These are phyloP conservation scores for Drosophila subobscura DNA, from an alignment of 1,140 invertebrate species.

Conservation along the genomic window DNA sequence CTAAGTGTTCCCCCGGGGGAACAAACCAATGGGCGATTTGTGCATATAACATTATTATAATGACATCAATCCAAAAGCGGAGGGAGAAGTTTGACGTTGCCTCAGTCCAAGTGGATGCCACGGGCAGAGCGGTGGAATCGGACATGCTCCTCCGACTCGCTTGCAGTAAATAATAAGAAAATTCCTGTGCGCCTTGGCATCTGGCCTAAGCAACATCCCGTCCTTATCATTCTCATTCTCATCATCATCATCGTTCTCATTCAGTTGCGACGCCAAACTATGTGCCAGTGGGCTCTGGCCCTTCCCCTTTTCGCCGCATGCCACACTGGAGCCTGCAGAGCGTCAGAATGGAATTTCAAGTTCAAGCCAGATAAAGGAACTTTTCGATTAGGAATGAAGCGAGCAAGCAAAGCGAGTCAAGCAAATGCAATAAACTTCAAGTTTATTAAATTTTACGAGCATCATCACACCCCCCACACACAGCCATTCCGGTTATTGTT, in stretches of 20 bases:
- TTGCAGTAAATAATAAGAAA: conserved; percentile 77
- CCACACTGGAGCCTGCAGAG: conserved; percentile 3
- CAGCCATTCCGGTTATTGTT: conserved; percentile 17
- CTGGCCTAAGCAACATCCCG: conserved; percentile 9
- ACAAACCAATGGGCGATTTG: conserved; percentile 63
- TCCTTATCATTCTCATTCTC: conserved; percentile 26
- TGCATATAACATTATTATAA: conserved; percentile 68
- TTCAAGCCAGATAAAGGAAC: conserved; percentile 37
- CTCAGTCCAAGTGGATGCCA: conserved; percentile 12
- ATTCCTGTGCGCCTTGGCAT: conserved; percentile 75
- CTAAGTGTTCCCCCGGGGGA: conserved; percentile 23
- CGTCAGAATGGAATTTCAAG: conserved; percentile 66
- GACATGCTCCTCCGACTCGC: conserved; percentile 31
- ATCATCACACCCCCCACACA: conserved; percentile 27
- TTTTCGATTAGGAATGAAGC: conserved; percentile 43
- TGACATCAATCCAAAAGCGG: conserved; percentile 46
- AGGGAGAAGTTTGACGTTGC: conserved; percentile 11
- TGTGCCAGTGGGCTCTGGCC: conserved; percentile 24
- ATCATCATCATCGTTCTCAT: conserved; percentile 18
- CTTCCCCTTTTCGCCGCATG: neutral
- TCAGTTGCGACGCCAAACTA: conserved; percentile 49
- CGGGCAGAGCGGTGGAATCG: conserved; percentile 11
- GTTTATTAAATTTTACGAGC: conserved; percentile 69
- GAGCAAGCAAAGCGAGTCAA: conserved; percentile 27
- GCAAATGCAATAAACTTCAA: conserved; percentile 78